Percentiles rank a stretch among this genome's conserved stretches.
Evolutionary conservation across 2,113 vertebrate species (phyloP).

Genomic region (Equus przewalskii): DNA sequence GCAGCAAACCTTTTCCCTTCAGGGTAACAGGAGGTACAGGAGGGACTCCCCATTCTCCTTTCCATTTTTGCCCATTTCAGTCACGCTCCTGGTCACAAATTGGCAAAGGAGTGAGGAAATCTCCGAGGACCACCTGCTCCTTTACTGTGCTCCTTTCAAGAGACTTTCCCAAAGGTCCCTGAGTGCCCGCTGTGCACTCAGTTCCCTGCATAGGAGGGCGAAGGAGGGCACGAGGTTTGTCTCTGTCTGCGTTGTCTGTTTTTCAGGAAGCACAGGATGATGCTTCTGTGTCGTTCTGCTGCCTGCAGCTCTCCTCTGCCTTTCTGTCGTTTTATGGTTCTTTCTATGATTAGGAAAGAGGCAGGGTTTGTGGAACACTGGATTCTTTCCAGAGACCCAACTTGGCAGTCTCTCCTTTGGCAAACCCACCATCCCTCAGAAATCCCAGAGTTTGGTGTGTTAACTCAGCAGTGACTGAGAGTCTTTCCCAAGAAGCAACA

Average conservation of each 20-base stretch:
- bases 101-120: background rate
- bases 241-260: background rate
- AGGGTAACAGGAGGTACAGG: background rate
- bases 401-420: conserved; percentile 68
- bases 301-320: background rate
- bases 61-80: background rate
- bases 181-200: background rate
- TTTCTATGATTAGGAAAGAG: conserved; percentile 68
- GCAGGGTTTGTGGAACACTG: conserved; percentile 73
- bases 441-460: conserved; percentile 57
- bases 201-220: no score
- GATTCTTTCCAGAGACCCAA: conserved; percentile 73
- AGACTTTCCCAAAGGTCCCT: background rate
- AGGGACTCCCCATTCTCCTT: background rate
- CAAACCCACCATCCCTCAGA: conserved; percentile 69
- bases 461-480: conserved; percentile 35
- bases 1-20: background rate
- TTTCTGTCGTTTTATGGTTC: conserved; percentile 56
- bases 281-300: background rate
- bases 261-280: background rate
- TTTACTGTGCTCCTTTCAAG: background rate
- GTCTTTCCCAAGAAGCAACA: conserved; percentile 62
- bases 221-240: background rate
- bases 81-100: background rate
- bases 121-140: background rate